These are phyloP conservation scores for Ectemnius cavifrons DNA, from an alignment of 2,888 invertebrate genomes.

Conservation along the genomic window DNA sequence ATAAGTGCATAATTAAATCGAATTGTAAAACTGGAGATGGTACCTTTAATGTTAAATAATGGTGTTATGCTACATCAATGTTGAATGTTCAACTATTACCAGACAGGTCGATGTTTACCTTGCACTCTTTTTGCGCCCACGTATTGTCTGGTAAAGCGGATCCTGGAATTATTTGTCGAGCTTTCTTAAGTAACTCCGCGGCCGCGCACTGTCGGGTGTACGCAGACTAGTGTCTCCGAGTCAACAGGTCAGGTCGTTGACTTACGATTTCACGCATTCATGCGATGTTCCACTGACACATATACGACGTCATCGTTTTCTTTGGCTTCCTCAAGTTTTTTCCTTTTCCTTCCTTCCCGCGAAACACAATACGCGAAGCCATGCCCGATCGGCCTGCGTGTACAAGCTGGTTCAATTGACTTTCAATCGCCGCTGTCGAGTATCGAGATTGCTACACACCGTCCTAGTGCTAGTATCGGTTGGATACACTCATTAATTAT, in stretches of 20 bases:
- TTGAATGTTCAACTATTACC: too few species aligned
- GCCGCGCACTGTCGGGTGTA: conserved; percentile 12
- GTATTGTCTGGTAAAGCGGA: too few species aligned
- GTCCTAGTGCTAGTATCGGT: too few species aligned
- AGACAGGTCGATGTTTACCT: too few species aligned
- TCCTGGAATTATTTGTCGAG: not conserved
- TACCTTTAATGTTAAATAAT: too few species aligned
- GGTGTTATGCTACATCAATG: too few species aligned
- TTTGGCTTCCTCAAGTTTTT: conserved; percentile 48
- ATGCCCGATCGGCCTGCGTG: conserved; percentile 3
- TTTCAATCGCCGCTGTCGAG: too few species aligned
- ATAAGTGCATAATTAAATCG: too few species aligned
- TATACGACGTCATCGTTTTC: conserved; percentile 59
- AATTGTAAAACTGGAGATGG: too few species aligned
- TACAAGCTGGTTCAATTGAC: not conserved
- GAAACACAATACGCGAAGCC: conserved; percentile 23
- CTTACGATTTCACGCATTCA: conserved; percentile 74
- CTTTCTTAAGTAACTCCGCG: conserved; percentile 29
- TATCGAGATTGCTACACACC: too few species aligned
- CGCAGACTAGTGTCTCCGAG: conserved; percentile 35
- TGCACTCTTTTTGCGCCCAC: too few species aligned
- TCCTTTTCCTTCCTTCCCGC: conserved; percentile 32
- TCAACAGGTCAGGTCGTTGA: conserved; percentile 71
- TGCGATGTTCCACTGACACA: conserved; percentile 74
- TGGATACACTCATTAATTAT: too few species aligned